Conservation (phyloP, 2,888 invertebrate genomes). For the Pseudoips prasinana region DNA sequence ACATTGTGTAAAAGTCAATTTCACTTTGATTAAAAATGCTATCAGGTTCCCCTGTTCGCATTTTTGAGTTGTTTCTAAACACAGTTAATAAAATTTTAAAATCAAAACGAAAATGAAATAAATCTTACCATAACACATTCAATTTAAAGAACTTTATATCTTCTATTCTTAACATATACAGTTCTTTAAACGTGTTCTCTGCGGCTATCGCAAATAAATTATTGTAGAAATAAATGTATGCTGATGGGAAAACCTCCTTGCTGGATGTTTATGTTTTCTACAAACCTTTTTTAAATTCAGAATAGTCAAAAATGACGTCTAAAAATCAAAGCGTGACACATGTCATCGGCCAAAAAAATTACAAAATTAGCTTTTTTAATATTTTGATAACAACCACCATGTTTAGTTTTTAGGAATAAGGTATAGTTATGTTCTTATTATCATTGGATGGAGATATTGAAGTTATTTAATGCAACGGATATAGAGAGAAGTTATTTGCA, state of each 20-base stretch:
- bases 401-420: conserved; percentile 63
- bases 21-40: too few relatives aligned
- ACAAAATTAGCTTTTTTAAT: conserved; percentile 61
- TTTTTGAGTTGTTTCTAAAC: too few relatives aligned
- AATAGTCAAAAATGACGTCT: conserved; percentile 53
- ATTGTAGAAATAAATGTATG: too few relatives aligned
- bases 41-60: too few relatives aligned
- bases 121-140: too few relatives aligned
- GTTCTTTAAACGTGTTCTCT: too few relatives aligned
- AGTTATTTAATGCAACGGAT: neutral
- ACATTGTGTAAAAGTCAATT: too few relatives aligned
- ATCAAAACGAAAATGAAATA: too few relatives aligned
- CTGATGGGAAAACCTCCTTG: conserved; percentile 19
- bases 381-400: conserved; percentile 67
- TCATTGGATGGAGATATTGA: neutral
- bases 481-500: conserved; percentile 9
- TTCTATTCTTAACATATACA: too few relatives aligned
- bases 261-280: conserved; percentile 7
- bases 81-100: too few relatives aligned
- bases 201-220: too few relatives aligned
- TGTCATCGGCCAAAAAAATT: conserved; percentile 67
- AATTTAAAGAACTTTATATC: too few relatives aligned
- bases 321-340: conserved; percentile 56
- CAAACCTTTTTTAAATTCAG: conserved; percentile 47
- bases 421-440: conserved; percentile 38